These are phyloP conservation scores for Piprites chloris DNA, from an alignment of 2,113 vertebrate species.

Conservation along the genomic window DNA sequence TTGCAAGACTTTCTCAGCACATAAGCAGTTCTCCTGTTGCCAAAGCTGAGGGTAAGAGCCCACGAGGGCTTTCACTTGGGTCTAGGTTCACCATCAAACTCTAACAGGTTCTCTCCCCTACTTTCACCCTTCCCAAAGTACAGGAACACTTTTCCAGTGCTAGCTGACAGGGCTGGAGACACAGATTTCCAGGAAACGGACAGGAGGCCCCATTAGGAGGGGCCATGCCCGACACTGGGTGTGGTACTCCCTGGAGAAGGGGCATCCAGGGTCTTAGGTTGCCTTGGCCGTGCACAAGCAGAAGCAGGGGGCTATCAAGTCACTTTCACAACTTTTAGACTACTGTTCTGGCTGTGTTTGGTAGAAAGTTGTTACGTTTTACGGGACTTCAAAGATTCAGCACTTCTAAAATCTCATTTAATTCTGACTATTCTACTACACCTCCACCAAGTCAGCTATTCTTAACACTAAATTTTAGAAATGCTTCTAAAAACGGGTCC, in stretches of 20 bases:
- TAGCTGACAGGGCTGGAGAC: background rate
- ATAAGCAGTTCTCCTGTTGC: background rate
- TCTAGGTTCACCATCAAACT: background rate
- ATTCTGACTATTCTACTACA: background rate
- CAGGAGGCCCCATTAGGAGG: rapidly evolving
- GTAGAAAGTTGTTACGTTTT: background rate
- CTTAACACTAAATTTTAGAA: background rate
- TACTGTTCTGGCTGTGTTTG: background rate
- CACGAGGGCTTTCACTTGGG: background rate
- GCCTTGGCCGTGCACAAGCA: background rate
- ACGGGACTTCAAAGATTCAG: background rate
- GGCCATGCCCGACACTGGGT: rapidly evolving
- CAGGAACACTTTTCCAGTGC: background rate
- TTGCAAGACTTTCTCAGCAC: rapidly evolving
- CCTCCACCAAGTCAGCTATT: background rate
- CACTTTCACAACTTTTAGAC: background rate
- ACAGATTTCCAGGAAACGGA: rapidly evolving
- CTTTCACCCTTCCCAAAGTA: background rate
- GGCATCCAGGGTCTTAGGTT: no score
- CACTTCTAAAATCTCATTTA: background rate
- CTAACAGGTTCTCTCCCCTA: background rate
- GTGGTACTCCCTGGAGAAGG: background rate
- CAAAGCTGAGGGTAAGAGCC: background rate
- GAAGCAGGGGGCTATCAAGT: background rate
- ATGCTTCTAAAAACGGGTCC: background rate